Base-by-base conservation (phyloP, 2,797 vertebrate species). In the Pangasius macronema region DNA sequence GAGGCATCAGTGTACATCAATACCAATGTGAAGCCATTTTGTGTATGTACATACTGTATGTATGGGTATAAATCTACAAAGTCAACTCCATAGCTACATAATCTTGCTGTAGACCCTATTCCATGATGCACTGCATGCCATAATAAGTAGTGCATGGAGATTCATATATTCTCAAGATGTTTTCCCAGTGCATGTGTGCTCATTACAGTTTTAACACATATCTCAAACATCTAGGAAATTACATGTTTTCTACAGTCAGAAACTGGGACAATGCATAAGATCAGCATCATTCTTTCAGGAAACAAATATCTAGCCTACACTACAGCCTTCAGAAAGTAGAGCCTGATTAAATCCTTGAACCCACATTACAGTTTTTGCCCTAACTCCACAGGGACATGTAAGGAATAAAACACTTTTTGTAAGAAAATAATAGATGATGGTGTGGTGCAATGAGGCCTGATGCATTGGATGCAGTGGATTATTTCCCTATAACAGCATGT, bases 201-300 rank as follows among this genome's bases (percentile, higher is more conserved):
- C 49, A 59, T 46, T 70, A 36, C 18, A 73, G 27, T 82, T 33
- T 33, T 36, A 61, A 46, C 42, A 5, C 51, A 39, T 42, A 42
- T 70, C 67, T 70, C 67, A 67, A 72, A 65, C 22, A 81, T 61
- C 65, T 33, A 81, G 42, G 20, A 59, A 57, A 49, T 3, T 24
- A 5, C 51, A 30, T 11, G 49, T 46, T 80, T 81, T 36, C 76
- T 46, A 33, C 63, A 70, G 65, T 81, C n/a, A 46, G 27, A 82
- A 86, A 86, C 67, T 86, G 67, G 85, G 79, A 82, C 85, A 22
- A 33, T 0, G 13, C 10, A 55, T 53, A 81, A 70, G 63, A 81
- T 68, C 85, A 81, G 51, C 36, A 57, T 51, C 51, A 24, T 49
- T 70, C 85, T n/a, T 86, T 86, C 65, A 87, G 87, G 87, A 75